A percentile compares a stretch with the other conserved stretches of the same genome.
Evolutionary conservation across 2,113 vertebrate genomes (phyloP).

Genomic region (Phylloscopus whistleri): DNA sequence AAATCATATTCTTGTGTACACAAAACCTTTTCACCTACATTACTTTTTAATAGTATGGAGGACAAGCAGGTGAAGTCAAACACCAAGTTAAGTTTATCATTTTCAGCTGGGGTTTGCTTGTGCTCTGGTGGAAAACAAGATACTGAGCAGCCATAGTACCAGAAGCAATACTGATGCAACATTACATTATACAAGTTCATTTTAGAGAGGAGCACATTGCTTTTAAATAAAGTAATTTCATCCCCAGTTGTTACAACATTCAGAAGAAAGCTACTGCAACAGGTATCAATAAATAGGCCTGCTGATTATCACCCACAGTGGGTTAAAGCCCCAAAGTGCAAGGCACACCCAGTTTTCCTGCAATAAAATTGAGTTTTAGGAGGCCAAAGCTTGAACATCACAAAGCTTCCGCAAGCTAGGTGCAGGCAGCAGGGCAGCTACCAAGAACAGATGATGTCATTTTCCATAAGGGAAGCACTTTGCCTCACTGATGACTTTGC

Average conservation of each 20-base stretch:
- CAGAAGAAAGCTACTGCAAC: neutral
- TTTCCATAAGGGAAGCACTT: neutral
- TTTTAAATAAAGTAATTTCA: neutral
- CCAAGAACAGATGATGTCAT: neutral
- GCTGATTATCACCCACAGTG: neutral
- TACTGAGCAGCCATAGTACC: neutral
- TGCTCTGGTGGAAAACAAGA: neutral
- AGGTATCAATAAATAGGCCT: neutral
- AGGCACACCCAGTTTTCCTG: neutral
- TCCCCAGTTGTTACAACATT: neutral
- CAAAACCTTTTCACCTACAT: neutral
- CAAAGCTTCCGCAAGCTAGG: neutral
- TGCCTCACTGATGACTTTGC: neutral
- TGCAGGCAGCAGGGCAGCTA: neutral
- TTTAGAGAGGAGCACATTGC: neutral
- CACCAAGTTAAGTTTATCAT: neutral
- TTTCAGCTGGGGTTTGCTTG: neutral
- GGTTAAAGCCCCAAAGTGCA: neutral
- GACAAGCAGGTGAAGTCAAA: neutral
- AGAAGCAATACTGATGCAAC: neutral
- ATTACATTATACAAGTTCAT: neutral
- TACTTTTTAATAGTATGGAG: neutral
- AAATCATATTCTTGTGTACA: neutral
- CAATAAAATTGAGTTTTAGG: neutral
- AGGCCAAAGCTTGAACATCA: neutral